Conservation (phyloP, 30 jellyfish, hydroid and myxozoan species). For the Pseudorhiza aurosa region DNA sequence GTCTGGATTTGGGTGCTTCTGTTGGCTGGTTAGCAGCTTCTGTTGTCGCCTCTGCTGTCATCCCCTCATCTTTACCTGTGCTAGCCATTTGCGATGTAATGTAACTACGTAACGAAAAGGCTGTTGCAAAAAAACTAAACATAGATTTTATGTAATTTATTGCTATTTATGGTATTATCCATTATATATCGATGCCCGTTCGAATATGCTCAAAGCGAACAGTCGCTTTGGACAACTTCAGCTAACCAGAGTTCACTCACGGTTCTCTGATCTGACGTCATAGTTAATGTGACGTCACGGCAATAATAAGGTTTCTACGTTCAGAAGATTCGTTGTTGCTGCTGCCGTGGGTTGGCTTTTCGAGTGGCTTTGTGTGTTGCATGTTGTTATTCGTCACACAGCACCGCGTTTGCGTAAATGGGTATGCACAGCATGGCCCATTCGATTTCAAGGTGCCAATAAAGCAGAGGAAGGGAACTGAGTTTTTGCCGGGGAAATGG, state of each 20-base stretch:
- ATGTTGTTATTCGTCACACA: too few relatives aligned
- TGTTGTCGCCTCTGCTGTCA: constrained; percentile 4
- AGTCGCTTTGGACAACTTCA: too few relatives aligned
- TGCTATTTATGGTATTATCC: constrained; percentile 1
- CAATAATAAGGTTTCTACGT: background rate
- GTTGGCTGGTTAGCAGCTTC: constrained; percentile 1
- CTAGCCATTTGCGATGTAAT: constrained; percentile 59
- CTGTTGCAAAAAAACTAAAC: constrained; percentile 63
- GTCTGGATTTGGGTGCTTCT: constrained; percentile 48
- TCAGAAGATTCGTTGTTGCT: too few relatives aligned
- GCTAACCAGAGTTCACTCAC: background rate
- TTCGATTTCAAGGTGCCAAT: too few relatives aligned
- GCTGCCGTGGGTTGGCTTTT: too few relatives aligned
- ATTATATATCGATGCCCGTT: background rate
- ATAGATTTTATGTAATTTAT: constrained; percentile 26
- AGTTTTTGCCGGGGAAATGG: too few relatives aligned
- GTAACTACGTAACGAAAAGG: constrained; percentile 31
- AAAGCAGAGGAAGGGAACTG: too few relatives aligned
- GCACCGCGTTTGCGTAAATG: too few relatives aligned
- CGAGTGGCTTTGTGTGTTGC: too few relatives aligned
- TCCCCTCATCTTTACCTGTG: constrained; percentile 38
- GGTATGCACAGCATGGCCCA: too few relatives aligned
- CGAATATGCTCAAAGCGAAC: background rate
- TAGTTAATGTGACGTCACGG: background rate
- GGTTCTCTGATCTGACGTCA: background rate